Conservation (phyloP, 2,113 vertebrate genomes). For the Diglossa brunneiventris region DNA sequence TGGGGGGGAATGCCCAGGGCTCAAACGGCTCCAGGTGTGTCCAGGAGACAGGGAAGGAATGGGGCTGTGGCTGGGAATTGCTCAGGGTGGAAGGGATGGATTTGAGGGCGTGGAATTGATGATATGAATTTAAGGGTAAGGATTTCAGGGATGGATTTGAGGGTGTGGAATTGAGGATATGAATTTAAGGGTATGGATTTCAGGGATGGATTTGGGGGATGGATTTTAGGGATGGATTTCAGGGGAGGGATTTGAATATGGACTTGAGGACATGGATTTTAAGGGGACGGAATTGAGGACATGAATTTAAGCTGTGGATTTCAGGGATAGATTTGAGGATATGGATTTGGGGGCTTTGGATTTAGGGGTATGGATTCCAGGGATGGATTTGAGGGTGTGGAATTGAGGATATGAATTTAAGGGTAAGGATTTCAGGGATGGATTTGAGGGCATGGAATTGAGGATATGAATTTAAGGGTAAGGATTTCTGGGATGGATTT, state of each 20-base stretch:
- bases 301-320: too few relatives aligned
- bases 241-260: neutral
- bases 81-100: neutral
- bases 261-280: too few relatives aligned
- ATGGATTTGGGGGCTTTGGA: too few relatives aligned
- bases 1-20: accelerated
- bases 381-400: too few relatives aligned
- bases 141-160: neutral
- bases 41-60: accelerated
- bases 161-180: neutral
- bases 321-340: neutral
- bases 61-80: neutral
- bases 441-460: too few relatives aligned
- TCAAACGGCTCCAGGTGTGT: neutral
- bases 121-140: accelerated
- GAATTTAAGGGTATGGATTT: too few relatives aligned
- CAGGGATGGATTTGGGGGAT: too few relatives aligned
- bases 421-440: neutral
- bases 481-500: too few relatives aligned
- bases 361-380: neutral
- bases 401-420: neutral
- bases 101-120: neutral
- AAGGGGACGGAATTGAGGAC: too few relatives aligned
- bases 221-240: neutral
- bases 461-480: too few relatives aligned